These are phyloP conservation scores for Drosophila fuyamai DNA, from an alignment of 1,140 invertebrate genomes.

Conservation along the genomic window DNA sequence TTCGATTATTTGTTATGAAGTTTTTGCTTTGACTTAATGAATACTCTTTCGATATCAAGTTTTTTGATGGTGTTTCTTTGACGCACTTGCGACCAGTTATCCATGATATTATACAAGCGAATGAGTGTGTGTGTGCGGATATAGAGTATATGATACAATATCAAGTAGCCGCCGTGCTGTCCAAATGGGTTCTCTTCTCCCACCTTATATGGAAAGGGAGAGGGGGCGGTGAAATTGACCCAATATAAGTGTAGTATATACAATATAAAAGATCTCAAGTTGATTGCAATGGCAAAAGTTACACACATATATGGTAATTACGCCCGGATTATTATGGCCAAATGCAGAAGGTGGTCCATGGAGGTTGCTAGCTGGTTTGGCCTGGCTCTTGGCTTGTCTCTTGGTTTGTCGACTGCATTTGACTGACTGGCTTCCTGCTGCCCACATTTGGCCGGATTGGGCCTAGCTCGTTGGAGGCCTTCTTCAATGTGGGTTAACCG, in stretches of 20 bases:
- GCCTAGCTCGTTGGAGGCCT: slow-evolving; percentile 24
- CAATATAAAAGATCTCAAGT: slow-evolving; percentile 54
- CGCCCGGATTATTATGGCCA: slow-evolving; percentile 58
- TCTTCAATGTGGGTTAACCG: slow-evolving; percentile 71
- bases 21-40: slow-evolving; percentile 4
- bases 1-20: background rate
- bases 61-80: slow-evolving; percentile 23
- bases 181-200: slow-evolving; percentile 36
- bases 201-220: background rate
- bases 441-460: slow-evolving; percentile 35
- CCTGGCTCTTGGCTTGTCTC: slow-evolving; percentile 6
- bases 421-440: slow-evolving; percentile 56
- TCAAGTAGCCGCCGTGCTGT: slow-evolving; percentile 41
- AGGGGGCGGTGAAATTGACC: slow-evolving; percentile 29
- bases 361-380: slow-evolving; percentile 10
- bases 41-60: slow-evolving; percentile 19
- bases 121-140: slow-evolving; percentile 1
- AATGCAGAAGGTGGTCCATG: slow-evolving; percentile 55
- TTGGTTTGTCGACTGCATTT: slow-evolving; percentile 1
- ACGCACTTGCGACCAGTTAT: slow-evolving; percentile 41
- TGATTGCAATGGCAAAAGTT: slow-evolving; percentile 54
- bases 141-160: slow-evolving; percentile 27
- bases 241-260: slow-evolving; percentile 35
- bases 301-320: slow-evolving; percentile 74
- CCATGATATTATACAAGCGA: slow-evolving; percentile 20